These are phyloP conservation scores for Acanthacorydalis orientalis DNA, from an alignment of 2,888 invertebrate species.

Conservation along the genomic window DNA sequence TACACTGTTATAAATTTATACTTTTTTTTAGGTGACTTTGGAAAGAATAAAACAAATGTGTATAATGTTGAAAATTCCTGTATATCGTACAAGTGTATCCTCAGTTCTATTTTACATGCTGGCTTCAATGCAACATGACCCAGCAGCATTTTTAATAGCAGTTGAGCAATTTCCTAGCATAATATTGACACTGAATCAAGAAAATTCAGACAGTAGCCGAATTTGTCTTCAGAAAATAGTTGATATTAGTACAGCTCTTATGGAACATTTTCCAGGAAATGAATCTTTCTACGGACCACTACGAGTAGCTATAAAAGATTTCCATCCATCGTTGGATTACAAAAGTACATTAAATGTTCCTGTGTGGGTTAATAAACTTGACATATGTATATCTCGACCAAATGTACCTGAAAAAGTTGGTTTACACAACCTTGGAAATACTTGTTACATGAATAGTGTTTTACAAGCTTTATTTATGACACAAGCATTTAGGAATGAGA, in stretches of 20 bases:
- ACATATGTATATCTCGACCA: slow-evolving; percentile 11
- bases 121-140: slow-evolving; percentile 39
- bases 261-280: slow-evolving; percentile 31
- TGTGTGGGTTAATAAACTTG: slow-evolving; percentile 18
- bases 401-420: slow-evolving; percentile 43
- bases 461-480: slow-evolving; percentile 72
- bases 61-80: slow-evolving; percentile 33
- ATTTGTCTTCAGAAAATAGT: slow-evolving; percentile 39
- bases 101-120: slow-evolving; percentile 48
- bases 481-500: slow-evolving; percentile 55
- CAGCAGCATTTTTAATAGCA: slow-evolving; percentile 43
- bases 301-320: slow-evolving; percentile 19
- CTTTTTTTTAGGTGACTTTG: slow-evolving; percentile 43
- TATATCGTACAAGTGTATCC: slow-evolving; percentile 35
- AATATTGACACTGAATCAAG: slow-evolving; percentile 34
- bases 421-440: slow-evolving; percentile 68
- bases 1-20: slow-evolving; percentile 10
- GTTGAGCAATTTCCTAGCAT: slow-evolving; percentile 31
- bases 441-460: slow-evolving; percentile 81
- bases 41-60: slow-evolving; percentile 42
- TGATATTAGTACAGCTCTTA: slow-evolving; percentile 34
- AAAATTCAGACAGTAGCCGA: slow-evolving; percentile 31
- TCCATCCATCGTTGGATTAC: slow-evolving; percentile 17
- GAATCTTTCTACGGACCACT: slow-evolving; percentile 20
- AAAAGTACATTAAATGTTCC: slow-evolving; percentile 20